These are phyloP conservation scores for Yponomeuta evonymella DNA, from an alignment of 2,888 invertebrate species.

Conservation along the genomic window DNA sequence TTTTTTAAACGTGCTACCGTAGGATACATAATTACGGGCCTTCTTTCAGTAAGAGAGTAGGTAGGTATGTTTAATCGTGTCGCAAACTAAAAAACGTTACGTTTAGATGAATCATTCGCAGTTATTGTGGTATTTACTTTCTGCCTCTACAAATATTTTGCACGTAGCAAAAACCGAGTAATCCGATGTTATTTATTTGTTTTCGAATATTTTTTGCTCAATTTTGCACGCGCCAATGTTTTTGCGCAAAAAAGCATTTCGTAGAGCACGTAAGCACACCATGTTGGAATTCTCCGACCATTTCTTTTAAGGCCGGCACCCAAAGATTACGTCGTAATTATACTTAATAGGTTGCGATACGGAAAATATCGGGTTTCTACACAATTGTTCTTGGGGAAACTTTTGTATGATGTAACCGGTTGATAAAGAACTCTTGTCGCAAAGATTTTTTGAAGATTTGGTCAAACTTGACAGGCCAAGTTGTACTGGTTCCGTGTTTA, in stretches of 20 bases:
- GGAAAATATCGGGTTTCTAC: conserved; percentile 51
- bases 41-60: no score
- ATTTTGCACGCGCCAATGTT: background rate
- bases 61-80: no score
- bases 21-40: no score
- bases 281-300: conserved; percentile 17
- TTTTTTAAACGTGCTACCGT: no score
- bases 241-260: background rate
- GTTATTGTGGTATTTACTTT: no score
- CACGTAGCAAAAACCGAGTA: background rate
- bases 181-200: conserved; percentile 5
- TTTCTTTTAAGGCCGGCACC: conserved; percentile 17
- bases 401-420: conserved; percentile 12
- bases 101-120: no score
- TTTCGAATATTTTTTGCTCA: conserved; percentile 8
- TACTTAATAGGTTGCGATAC: conserved; percentile 28
- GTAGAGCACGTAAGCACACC: background rate
- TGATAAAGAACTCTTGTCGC: conserved; percentile 33
- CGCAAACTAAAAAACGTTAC: no score
- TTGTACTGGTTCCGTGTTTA: background rate
- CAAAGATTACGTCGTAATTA: conserved; percentile 27
- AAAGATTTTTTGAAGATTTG: background rate
- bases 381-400: conserved; percentile 30
- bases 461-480: background rate
- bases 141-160: background rate